Evolutionary conservation across 2,797 vertebrate species (phyloP).

Genomic region (Leptatherina wallacei): DNA sequence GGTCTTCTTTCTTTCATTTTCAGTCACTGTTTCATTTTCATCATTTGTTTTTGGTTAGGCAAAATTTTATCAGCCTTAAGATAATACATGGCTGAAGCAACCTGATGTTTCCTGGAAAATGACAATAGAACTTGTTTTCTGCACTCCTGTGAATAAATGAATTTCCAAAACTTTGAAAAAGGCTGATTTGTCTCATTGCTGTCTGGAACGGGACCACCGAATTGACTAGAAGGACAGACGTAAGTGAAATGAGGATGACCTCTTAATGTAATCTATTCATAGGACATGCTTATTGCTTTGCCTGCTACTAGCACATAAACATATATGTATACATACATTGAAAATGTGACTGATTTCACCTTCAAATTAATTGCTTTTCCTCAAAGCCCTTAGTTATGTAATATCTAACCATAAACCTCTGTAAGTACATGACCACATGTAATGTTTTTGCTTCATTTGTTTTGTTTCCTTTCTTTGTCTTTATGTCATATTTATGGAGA

Average conservation of each 20-base stretch:
- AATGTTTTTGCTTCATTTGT: neutral
- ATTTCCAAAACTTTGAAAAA: slow-evolving; percentile 2
- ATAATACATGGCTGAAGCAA: neutral
- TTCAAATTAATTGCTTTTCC: neutral
- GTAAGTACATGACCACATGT: neutral
- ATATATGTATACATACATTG: neutral
- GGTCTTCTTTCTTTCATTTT: neutral
- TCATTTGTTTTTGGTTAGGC: neutral
- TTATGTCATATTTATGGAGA: neutral
- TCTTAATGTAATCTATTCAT: neutral
- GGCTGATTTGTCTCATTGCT: neutral
- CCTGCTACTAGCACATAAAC: neutral
- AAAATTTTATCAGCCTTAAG: neutral
- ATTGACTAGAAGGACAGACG: neutral
- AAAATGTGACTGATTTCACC: neutral
- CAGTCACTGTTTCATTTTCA: neutral
- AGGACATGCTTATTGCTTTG: neutral
- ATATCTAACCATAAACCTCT: neutral
- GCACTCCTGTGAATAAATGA: neutral
- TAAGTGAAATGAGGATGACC: neutral
- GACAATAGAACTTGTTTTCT: neutral
- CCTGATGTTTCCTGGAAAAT: neutral
- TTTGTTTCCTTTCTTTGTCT: neutral
- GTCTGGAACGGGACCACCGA: neutral
- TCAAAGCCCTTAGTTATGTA: neutral